A percentile compares a stretch with the other conserved stretches of the same genome.
Evolutionary conservation across 2,797 vertebrate genomes (phyloP).

Genomic region (Sitta carolinensis): DNA sequence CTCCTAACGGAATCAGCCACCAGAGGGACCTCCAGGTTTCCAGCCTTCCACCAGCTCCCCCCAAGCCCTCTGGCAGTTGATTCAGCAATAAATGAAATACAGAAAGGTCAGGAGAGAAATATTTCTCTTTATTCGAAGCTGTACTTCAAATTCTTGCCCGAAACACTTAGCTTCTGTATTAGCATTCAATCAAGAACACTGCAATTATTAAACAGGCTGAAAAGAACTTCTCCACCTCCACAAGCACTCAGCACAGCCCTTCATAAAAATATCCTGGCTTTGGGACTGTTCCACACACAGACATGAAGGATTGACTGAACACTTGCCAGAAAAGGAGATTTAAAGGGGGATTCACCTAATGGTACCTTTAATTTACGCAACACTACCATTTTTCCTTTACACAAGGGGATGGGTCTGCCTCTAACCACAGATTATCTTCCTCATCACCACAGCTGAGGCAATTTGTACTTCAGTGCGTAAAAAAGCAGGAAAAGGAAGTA

Average conservation of each 20-base stretch:
- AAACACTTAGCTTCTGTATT: neutral
- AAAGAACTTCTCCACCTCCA: neutral
- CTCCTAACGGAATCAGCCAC: neutral
- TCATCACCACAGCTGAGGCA: neutral
- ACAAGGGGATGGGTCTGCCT: neutral
- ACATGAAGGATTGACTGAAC: neutral
- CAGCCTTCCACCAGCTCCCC: neutral
- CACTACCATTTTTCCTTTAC: neutral
- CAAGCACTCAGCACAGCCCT: neutral
- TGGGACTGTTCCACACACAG: neutral
- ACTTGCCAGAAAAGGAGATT: neutral
- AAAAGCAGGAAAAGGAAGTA: slow-evolving; percentile 1
- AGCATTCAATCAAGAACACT: neutral
- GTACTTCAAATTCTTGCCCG: neutral
- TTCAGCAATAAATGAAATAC: neutral
- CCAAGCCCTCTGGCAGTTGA: neutral
- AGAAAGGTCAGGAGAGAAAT: neutral
- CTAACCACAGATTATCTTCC: neutral
- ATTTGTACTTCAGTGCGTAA: neutral
- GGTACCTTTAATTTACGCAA: neutral
- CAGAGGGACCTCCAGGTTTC: slow-evolving; percentile 37
- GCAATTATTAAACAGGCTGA: neutral
- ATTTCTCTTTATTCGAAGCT: neutral
- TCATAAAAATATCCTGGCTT: neutral
- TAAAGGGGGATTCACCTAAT: neutral